Percentiles rank a stretch among this genome's conserved stretches.
Conservation (phyloP, 2,113 vertebrate genomes). For the Plecturocebus donacophilus region DNA sequence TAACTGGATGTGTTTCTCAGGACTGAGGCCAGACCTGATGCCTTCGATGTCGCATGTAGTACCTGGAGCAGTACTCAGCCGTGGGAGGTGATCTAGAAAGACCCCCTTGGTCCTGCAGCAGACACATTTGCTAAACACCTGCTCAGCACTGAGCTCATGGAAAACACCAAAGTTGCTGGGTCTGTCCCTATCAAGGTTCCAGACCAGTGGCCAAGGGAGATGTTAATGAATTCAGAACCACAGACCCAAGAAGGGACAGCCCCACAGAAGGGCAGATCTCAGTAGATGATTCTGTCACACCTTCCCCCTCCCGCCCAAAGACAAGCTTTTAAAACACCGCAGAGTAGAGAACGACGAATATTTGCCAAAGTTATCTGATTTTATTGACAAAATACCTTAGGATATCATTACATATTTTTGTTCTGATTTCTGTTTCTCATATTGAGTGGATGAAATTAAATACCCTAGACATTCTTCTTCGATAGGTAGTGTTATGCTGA, state of each 20-base stretch:
- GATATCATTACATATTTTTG: fast-evolving
- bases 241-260: fast-evolving
- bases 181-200: fast-evolving
- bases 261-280: fast-evolving
- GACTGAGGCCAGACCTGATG: not conserved
- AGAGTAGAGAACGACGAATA: not conserved
- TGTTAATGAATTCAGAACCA: fast-evolving
- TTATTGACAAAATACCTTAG: fast-evolving
- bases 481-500: fast-evolving
- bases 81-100: not conserved
- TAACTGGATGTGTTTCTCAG: not conserved
- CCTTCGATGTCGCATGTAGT: fast-evolving
- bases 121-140: fast-evolving
- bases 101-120: fast-evolving
- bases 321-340: not conserved
- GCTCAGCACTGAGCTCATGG: fast-evolving
- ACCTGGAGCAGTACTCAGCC: not conserved
- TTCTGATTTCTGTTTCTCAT: not conserved
- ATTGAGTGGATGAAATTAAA: not conserved
- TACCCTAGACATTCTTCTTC: too few species aligned
- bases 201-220: fast-evolving
- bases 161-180: fast-evolving
- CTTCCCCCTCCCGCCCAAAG: fast-evolving
- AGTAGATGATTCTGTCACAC: not conserved
- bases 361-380: too few species aligned